Percentiles rank a stretch among this genome's conserved stretches.
These are phyloP conservation scores for Calcarius lapponicus DNA, from an alignment of 2,797 vertebrate genomes.

Conservation along the genomic window DNA sequence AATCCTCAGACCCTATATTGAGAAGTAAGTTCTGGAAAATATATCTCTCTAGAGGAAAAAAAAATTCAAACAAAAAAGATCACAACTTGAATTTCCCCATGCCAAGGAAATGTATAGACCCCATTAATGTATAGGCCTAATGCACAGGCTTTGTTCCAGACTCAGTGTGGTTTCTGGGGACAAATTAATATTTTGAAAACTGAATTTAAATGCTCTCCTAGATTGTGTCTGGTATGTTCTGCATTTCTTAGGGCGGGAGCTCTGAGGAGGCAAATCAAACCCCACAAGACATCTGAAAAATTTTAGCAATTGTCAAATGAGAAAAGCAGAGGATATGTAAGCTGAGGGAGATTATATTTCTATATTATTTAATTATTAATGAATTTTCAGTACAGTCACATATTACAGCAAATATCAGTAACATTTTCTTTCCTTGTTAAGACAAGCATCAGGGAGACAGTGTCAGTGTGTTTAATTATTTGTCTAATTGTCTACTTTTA, in stretches of 20 bases:
- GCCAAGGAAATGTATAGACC: neutral
- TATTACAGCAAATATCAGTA: neutral
- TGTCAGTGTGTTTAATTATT: neutral
- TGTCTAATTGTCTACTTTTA: neutral
- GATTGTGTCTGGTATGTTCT: neutral
- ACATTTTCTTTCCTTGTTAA: neutral
- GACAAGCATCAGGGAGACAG: neutral
- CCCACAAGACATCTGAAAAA: neutral
- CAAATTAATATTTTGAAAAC: neutral
- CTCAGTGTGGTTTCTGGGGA: neutral
- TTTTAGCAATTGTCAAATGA: neutral
- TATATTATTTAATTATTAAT: neutral
- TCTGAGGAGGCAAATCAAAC: neutral
- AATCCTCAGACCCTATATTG: neutral
- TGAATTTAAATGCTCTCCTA: neutral
- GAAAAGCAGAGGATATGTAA: neutral
- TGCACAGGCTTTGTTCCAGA: neutral
- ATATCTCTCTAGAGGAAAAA: neutral
- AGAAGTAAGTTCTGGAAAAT: neutral
- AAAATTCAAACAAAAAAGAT: neutral
- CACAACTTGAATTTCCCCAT: neutral
- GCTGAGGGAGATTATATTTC: fast-evolving
- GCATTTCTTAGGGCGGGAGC: neutral
- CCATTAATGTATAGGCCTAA: neutral
- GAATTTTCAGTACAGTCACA: neutral